Evolutionary conservation across 2,888 invertebrate genomes (phyloP), one percentile per base, ranked within the genome.

Genomic region (Chaetoderma sp.): DNA sequence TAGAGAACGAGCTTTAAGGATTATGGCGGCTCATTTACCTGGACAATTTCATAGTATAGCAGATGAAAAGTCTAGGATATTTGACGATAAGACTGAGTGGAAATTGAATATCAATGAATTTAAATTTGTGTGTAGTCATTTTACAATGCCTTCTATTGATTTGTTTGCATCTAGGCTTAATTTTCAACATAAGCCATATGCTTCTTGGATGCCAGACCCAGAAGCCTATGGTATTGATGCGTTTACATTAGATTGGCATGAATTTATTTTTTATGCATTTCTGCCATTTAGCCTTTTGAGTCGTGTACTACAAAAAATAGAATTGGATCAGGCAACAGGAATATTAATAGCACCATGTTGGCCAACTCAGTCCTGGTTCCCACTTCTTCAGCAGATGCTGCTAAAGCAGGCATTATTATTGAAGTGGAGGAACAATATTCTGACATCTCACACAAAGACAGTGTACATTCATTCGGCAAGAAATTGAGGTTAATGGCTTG

Each of bases 301-400:
- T 3, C 16, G 28, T 47, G 56, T 59, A 1, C 25, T 69, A n/a
- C 55, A 65, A 33, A 68, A 68, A 28, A 59, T 63, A 2, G 23
- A 45, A 13, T 25, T 25, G 23, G 65, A 66, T 10, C 21, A 44
- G 33, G 62, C 33, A 10, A 49, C 25, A 3, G 50, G 58, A 18
- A 27, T 68, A 5, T 10, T 68, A 28, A 50, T 68, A n/a, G 50
- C 45, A 6, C 57, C 65, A n/a, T 10, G 21, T 2, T 66, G 65
- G 68, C 58, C 52, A 4, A 63, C 63, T n/a, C 65, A 68, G 32
- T 18, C 23, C 27, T 60, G 68, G 68, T 68, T 30, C 36, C 42
- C 65, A 16, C 10, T 32, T 16, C 49, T 65, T 27, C 3, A 30
- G 25, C 25, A 33, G 3, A 57, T 64, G 58, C 45, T 49, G 10